Evolutionary conservation across 2,113 vertebrate species (phyloP).

Genomic region (Trematomus loennbergii): DNA sequence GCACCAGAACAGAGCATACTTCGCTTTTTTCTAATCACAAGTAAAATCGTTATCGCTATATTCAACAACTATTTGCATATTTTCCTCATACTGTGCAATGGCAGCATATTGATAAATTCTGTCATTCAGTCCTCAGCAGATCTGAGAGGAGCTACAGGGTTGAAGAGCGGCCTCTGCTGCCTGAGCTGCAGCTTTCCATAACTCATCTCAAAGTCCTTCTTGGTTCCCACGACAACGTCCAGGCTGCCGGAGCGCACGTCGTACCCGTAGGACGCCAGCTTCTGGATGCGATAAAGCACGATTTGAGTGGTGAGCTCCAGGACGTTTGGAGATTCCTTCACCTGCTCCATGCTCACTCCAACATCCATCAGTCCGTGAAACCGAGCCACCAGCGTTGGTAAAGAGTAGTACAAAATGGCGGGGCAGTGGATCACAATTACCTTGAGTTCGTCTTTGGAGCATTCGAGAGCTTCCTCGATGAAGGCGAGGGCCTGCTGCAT

Average conservation of each 20-base stretch:
- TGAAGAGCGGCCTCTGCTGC: constrained; percentile 53
- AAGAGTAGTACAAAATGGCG: constrained; percentile 55
- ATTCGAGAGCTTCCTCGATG: constrained; percentile 35
- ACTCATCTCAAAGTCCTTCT: constrained; percentile 67
- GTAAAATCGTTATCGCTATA: no score
- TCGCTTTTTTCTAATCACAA: no score
- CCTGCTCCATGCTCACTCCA: constrained; percentile 51
- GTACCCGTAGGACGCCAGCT: constrained; percentile 63
- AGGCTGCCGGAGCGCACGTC: constrained; percentile 53
- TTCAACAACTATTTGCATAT: no score
- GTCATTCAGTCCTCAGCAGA: constrained; percentile 50
- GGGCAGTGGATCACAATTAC: constrained; percentile 48
- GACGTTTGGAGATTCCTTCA: constrained; percentile 60
- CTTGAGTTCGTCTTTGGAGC: constrained; percentile 61
- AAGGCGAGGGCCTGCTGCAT: constrained; percentile 59
- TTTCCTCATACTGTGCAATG: neutral
- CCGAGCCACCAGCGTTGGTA: constrained; percentile 42
- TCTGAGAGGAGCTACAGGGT: constrained; percentile 47
- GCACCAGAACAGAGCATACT: no score
- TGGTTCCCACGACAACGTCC: constrained; percentile 63
- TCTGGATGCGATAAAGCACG: constrained; percentile 64
- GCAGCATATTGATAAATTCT: neutral
- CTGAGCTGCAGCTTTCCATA: constrained; percentile 45
- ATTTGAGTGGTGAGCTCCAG: constrained; percentile 68
- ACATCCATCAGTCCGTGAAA: constrained; percentile 68